Evolutionary conservation across 1,140 invertebrate species (phyloP), one percentile per base, ranked within the genome.

Genomic region (Macrocentrus cingulum): DNA sequence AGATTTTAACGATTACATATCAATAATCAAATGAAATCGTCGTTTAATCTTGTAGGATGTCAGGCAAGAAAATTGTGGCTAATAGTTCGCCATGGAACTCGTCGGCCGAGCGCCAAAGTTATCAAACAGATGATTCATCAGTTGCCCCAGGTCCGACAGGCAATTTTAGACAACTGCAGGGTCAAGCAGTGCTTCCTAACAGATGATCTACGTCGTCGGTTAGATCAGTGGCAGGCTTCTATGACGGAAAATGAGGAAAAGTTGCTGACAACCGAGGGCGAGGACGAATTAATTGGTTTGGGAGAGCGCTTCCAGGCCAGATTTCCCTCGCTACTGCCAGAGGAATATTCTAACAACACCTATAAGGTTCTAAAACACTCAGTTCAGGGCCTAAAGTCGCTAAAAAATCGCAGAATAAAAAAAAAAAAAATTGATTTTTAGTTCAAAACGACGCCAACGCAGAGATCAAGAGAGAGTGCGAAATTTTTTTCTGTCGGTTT

Each of bases 361-460:
- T 88, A 82, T 63, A 83, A 81, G 69, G 84, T 87, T 76, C 42
- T 58, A 34, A 32, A 9, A 23, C 32, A 37, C 19, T 36, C 13
- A 11, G 5, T 49, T 23, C 22, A 15, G 61, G 9, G 54, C n/a
- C n/a, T n/a, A n/a, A n/a, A n/a, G n/a, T n/a, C n/a, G 39, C 18
- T 34, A 46, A 23, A 9, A 52, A 25, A 34, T 56, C 20, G 46
- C 11, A 2, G 29, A 54, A 32, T 39, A 22, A 52, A 55, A 11
- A 16, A 13, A n/a, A 45, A 39, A 44, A 53, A 32, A 54, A 59
- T 37, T 39, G 59, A 55, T 46, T 80, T 80, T 64, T 75, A 91
- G 86, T 89, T 92, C 68, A 85, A 84, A 66, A 88, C 84, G 63
- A 92, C 91, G 29, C 83, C 84, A 3, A 90, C 88, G 15, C 85